Evolutionary conservation across 2,888 invertebrate genomes (phyloP).

Genomic region (Pollenia angustigena): DNA sequence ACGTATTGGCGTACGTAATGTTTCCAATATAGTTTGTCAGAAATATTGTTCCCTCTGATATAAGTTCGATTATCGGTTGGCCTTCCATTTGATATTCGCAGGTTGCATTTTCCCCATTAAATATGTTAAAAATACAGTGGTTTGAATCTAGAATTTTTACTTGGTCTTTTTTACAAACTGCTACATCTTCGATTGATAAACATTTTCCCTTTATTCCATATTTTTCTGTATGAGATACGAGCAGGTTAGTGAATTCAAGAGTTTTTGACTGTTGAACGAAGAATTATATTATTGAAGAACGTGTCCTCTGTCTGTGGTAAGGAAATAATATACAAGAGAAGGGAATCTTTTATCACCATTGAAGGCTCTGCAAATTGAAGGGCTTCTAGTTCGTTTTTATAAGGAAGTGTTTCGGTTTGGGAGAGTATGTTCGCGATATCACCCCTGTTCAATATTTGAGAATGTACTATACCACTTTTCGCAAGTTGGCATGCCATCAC

Average conservation of each 20-base stretch:
- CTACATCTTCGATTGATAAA: conserved; percentile 37
- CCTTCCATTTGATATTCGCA: conserved; percentile 35
- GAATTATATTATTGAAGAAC: conserved; percentile 64
- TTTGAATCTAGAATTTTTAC: conserved; percentile 27
- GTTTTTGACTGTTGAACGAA: conserved; percentile 63
- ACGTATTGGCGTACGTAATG: background rate
- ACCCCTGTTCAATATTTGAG: conserved; percentile 66
- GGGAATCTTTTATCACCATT: conserved; percentile 66
- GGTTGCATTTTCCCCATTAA: background rate
- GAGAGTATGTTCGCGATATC: conserved; percentile 69
- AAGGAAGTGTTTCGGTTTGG: conserved; percentile 71
- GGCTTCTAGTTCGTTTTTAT: conserved; percentile 71
- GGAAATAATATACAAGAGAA: conserved; percentile 69
- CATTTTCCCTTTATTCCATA: conserved; percentile 55
- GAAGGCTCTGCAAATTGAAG: conserved; percentile 73
- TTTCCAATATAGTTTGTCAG: background rate
- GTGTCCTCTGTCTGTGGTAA: conserved; percentile 67
- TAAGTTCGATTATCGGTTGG: conserved; percentile 19
- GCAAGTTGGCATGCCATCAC: conserved; percentile 52
- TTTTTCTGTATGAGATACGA: conserved; percentile 59
- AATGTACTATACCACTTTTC: conserved; percentile 68
- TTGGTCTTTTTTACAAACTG: too few species aligned
- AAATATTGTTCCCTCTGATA: conserved; percentile 2
- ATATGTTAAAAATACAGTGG: conserved; percentile 22
- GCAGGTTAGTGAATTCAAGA: conserved; percentile 50